Conservation (phyloP, 2,888 invertebrate genomes). For the Euspilapteryx auroguttella region DNA sequence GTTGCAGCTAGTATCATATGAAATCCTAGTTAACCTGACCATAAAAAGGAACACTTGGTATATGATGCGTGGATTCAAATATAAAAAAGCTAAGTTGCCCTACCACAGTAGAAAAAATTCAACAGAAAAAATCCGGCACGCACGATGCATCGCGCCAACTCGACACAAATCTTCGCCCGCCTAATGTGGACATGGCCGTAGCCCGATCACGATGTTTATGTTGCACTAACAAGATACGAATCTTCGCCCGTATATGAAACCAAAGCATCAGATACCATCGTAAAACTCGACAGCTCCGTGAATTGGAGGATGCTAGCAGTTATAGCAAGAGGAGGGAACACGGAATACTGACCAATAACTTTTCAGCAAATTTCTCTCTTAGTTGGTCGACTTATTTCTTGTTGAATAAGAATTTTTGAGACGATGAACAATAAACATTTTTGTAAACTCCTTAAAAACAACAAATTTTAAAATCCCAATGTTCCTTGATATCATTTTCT, state of each 20-base stretch:
- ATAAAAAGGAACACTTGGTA: too few species aligned
- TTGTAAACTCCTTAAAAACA: background rate
- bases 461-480: background rate
- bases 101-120: too few species aligned
- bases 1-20: too few species aligned
- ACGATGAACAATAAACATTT: background rate
- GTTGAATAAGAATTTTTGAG: background rate
- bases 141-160: too few species aligned
- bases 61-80: too few species aligned
- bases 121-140: too few species aligned
- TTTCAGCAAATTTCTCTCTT: background rate
- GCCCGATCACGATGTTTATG: too few species aligned
- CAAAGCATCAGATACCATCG: slow-evolving; percentile 7
- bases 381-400: background rate
- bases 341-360: background rate
- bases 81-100: too few species aligned
- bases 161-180: too few species aligned
- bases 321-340: background rate
- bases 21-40: too few species aligned
- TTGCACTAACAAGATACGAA: too few species aligned
- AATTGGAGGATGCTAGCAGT: background rate
- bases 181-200: too few species aligned
- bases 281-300: background rate
- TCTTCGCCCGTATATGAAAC: slow-evolving; percentile 7
- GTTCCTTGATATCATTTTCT: background rate